Evolutionary conservation across 1,140 invertebrate species (phyloP), one percentile per base, ranked within the genome.

Genomic region (Spodoptera frugiperda): DNA sequence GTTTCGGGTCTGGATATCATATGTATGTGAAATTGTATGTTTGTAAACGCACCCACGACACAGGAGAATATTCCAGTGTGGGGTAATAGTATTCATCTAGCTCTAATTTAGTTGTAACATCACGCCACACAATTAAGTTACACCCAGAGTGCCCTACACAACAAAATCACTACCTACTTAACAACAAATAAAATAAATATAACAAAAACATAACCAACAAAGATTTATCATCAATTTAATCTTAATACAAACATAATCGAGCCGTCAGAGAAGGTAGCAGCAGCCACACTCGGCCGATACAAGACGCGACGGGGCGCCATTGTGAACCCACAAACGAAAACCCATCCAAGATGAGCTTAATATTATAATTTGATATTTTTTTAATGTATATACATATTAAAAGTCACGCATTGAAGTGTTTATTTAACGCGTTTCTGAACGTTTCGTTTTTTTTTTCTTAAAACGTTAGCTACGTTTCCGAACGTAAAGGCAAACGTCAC

Each of bases 361-460:
- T 92, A 92, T 90, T 92, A 92, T 92, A 92, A 92, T 92, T 92
- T 92, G 89, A 92, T 92, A 92, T 92, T 92, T 92, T n/a, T 89
- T 85, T 90, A 90, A 89, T 80, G 90, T 85, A 90, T 91, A 90
- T 87, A 91, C 87, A 91, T 92, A 91, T 92, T 91, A 89, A 90
- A 84, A 91, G 89, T 92, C 90, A 92, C 90, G 89, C 87, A 86
- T 78, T 48, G 57, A 74, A 88, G 89, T 92, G 90, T 92, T 90
- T 90, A 88, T 89, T 91, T 88, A 91, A 83, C 90, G 84, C 83
- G 84, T 76, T 55, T 54, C 48, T 79, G 83, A 81, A 79, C 83
- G 48, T 68, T n/a, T 80, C 78, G 57, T 80, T 80, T 75, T 77
- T 77, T 78, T 76, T 68, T 39, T 67, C 74, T 80, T 80, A 80